A percentile compares a stretch with the other conserved stretches of the same genome.
Evolutionary conservation across 2,888 invertebrate species (phyloP).

Genomic region (Smittia aterrima): DNA sequence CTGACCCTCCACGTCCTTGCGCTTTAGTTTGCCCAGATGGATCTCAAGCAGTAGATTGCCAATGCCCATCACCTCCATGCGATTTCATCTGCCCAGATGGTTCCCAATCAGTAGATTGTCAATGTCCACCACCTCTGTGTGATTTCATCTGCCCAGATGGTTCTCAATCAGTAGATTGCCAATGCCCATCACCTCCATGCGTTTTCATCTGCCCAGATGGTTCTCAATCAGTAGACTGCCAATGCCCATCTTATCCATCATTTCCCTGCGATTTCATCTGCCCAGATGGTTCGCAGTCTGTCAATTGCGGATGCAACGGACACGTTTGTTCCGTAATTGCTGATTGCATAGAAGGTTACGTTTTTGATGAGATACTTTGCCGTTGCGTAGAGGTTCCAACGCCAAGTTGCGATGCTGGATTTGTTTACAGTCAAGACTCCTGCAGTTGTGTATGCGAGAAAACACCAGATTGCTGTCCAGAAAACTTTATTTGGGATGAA

Average conservation of each 20-base stretch:
- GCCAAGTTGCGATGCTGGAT: neutral
- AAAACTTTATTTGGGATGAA: neutral
- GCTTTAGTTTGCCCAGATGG: neutral
- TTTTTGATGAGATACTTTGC: neutral
- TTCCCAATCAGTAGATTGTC: neutral
- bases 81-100: neutral
- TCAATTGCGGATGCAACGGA: too few species aligned
- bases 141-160: neutral
- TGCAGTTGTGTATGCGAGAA: neutral
- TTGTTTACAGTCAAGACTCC: neutral
- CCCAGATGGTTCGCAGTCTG: too few species aligned
- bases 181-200: too few species aligned
- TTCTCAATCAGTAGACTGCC: too few species aligned
- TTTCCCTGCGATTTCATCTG: too few species aligned
- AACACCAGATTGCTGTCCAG: neutral
- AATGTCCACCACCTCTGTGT: neutral
- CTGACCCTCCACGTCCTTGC: too few species aligned
- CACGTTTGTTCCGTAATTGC: too few species aligned
- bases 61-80: neutral
- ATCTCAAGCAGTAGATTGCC: neutral
- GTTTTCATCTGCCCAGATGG: too few species aligned
- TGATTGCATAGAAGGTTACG: neutral
- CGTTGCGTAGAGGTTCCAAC: neutral
- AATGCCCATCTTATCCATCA: too few species aligned
- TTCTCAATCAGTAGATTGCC: too few species aligned